phyloP scores from a whole-genome alignment of 2,888 invertebrate genomes.

The Glyphotaelius pellucidus region DNA sequence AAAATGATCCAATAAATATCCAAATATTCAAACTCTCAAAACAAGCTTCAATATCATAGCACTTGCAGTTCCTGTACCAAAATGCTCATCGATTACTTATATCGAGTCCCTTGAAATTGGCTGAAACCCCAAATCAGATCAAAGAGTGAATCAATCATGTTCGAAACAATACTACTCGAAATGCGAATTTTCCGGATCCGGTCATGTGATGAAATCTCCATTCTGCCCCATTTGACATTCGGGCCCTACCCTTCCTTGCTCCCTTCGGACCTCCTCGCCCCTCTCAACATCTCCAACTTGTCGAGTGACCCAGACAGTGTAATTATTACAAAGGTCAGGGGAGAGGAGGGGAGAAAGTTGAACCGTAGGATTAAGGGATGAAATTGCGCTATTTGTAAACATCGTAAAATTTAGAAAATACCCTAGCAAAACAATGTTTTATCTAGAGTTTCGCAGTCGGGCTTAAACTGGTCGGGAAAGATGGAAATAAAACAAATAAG shows the following conservation, averaged over 20 bases:
- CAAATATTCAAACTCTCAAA: background rate
- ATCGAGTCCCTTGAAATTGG: background rate
- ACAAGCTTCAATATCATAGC: background rate
- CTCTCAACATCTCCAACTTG: background rate
- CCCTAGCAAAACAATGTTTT: background rate
- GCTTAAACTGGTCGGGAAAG: too few relatives aligned
- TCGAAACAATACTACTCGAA: conserved; percentile 30
- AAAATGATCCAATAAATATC: too few relatives aligned
- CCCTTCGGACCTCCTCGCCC: background rate
- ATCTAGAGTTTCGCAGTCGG: background rate
- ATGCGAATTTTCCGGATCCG: conserved; percentile 9
- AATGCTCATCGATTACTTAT: background rate
- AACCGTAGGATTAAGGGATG: background rate
- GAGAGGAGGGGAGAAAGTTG: background rate
- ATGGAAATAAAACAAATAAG: too few relatives aligned
- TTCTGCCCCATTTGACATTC: conserved; percentile 24
- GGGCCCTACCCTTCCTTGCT: background rate
- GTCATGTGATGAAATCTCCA: conserved; percentile 31
- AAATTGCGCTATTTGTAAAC: background rate
- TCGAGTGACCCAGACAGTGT: conserved; percentile 41
- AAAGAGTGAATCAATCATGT: conserved; percentile 18
- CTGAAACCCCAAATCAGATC: background rate
- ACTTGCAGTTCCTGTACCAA: background rate
- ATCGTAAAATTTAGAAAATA: background rate
- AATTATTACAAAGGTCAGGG: conserved; percentile 30